Conservation (phyloP, 2,113 vertebrate genomes). For the Dromiciops gliroides region DNA sequence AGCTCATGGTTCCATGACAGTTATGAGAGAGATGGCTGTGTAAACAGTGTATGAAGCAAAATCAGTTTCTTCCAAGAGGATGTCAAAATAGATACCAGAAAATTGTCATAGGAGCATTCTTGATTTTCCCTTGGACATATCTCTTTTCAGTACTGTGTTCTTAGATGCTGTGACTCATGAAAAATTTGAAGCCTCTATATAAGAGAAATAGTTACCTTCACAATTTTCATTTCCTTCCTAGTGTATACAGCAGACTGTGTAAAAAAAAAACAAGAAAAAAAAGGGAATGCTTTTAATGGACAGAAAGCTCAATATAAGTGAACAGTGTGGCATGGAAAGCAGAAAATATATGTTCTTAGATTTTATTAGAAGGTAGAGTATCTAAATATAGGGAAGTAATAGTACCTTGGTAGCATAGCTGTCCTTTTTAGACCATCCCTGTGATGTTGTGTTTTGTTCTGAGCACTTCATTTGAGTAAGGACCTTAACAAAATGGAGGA, state of each 20-base stretch:
- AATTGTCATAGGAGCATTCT: not conserved
- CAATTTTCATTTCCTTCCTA: not conserved
- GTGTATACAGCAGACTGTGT: not conserved
- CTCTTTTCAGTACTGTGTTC: not conserved
- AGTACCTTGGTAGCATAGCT: not conserved
- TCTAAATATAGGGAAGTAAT: not conserved
- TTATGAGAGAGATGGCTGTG: not conserved
- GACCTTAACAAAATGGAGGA: not conserved
- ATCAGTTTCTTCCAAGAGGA: not conserved
- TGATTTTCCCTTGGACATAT: not conserved
- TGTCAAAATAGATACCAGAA: not conserved
- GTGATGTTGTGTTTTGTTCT: not conserved
- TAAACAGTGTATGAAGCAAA: not conserved
- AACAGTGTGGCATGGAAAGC: not conserved
- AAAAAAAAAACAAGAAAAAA: not conserved
- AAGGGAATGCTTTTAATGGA: not conserved
- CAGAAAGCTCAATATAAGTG: not conserved
- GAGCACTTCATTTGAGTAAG: not conserved
- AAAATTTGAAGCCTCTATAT: not conserved
- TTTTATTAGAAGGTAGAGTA: not conserved
- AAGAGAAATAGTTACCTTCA: not conserved
- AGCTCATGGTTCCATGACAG: not conserved
- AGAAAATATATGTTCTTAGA: not conserved
- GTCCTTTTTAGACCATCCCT: not conserved
- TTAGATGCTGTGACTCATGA: not conserved